Conservation (phyloP, 2,113 vertebrate species). For the Bos javanicus region DNA sequence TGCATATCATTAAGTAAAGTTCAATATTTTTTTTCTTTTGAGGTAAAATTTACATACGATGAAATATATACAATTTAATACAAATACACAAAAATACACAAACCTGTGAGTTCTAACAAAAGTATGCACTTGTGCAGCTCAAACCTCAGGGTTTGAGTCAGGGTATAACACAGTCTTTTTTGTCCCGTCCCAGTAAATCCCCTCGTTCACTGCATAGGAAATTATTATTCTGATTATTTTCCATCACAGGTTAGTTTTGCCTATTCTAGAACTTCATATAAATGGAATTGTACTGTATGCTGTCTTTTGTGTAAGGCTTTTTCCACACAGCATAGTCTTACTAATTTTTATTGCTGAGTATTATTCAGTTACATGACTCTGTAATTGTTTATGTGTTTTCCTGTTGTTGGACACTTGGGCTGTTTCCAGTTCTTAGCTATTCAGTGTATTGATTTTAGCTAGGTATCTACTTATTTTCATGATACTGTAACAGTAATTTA, state of each 20-base stretch:
- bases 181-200: not conserved
- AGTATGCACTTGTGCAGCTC: not conserved
- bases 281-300: not conserved
- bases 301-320: not conserved
- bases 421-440: not conserved
- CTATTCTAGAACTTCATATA: not conserved
- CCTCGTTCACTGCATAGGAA: not conserved
- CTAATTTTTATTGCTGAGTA: constrained; percentile 20
- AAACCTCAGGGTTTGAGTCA: not conserved
- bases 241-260: not conserved
- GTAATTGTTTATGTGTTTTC: not conserved
- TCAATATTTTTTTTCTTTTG: not conserved
- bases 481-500: not conserved
- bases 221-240: not conserved
- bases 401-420: not conserved
- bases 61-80: not conserved
- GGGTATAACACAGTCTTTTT: not conserved
- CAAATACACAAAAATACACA: not conserved
- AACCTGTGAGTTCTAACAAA: not conserved
- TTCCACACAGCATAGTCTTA: not conserved
- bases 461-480: not conserved
- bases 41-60: not conserved
- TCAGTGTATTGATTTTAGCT: not conserved
- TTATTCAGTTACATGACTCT: not conserved
- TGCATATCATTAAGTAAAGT: not conserved